phyloP scores from a whole-genome alignment of 2,797 vertebrate species.

The Gephyroberyx darwinii region DNA sequence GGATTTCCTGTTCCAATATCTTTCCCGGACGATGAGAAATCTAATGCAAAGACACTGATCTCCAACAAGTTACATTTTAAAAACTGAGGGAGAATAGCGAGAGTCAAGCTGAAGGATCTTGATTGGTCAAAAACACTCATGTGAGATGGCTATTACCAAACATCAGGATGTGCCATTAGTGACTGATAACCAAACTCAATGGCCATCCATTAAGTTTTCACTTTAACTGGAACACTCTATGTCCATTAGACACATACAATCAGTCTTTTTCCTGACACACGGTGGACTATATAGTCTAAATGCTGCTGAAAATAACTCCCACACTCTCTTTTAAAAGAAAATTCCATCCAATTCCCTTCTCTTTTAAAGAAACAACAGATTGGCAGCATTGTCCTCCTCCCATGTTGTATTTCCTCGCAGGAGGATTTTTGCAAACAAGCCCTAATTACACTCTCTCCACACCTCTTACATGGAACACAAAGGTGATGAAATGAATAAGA shows the following conservation, averaged over 20 bases:
- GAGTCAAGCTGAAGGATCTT: conserved; percentile 1
- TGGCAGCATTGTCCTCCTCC: conserved; percentile 41
- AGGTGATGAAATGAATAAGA: conserved; percentile 55
- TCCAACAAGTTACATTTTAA: conserved; percentile 15
- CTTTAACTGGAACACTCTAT: conserved; percentile 22
- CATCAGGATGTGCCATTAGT: conserved; percentile 41
- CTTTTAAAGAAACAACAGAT: conserved; percentile 18
- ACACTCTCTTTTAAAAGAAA: conserved; percentile 25
- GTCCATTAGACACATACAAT: conserved; percentile 46
- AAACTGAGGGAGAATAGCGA: background rate
- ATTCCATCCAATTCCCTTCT: background rate
- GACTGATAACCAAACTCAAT: conserved; percentile 39
- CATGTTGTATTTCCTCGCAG: conserved; percentile 34
- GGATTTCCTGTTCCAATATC: conserved; percentile 23
- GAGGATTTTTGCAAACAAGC: conserved; percentile 45
- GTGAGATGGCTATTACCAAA: conserved; percentile 16
- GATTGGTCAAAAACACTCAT: background rate
- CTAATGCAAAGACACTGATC: conserved; percentile 16
- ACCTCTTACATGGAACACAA: conserved; percentile 45
- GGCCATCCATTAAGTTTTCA: conserved; percentile 30
- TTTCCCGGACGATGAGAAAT: conserved; percentile 19
- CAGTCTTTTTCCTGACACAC: conserved; percentile 36
- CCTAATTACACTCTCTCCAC: conserved; percentile 46
- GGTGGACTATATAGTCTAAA: conserved; percentile 50
- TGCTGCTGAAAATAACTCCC: conserved; percentile 27